Evolutionary conservation across 2,888 invertebrate genomes (phyloP), one percentile per base, ranked within the genome.

Genomic region (Chymomyza caudatula): DNA sequence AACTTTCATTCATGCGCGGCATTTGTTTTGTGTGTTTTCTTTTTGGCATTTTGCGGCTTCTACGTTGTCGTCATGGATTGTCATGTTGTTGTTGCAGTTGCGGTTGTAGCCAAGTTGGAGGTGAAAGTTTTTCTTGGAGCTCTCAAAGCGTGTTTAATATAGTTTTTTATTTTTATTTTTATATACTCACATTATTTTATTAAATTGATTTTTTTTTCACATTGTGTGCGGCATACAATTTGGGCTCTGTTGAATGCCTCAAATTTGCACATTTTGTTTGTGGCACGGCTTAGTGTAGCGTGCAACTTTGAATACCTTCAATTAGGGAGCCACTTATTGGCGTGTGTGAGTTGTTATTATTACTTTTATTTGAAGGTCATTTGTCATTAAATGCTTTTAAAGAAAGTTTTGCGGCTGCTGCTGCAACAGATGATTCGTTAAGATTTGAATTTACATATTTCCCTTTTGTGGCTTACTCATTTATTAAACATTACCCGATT

Each of bases 1-100:
- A 80, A 84, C 87, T 87, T 87, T 88, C 88, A 88, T 87, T 87
- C 87, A 86, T 78, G 70, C 63, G 68, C 65, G 57, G 53, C 47
- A 62, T 67, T 51, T 51, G 63, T 69, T 73, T 22, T 52, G 23
- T 43, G 22, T 42, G 58, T 63, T 55, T 65, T 63, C 67, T 64
- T 53, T 58, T 69, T 79, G 77, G 77, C 63, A 68, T 76, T 82
- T 71, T 73, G 74, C 75, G 76, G 74, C 80, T 77, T 74, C 70
- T 76, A 69, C 68, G 70, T 77, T 83, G 80, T 77, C 76, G 74
- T 71, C 76, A 70, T 70, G 64, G 65, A 47, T 60, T 65, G 60
- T 23, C 57, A 23, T 59, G 47, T 6, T 58, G 55, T 60, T 61
- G 59, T 60, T 65, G 62, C 54, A 65, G 62, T 68, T 65, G 52